phyloP scores from a whole-genome alignment of 2,113 vertebrate species.

The Capreolus pygargus region DNA sequence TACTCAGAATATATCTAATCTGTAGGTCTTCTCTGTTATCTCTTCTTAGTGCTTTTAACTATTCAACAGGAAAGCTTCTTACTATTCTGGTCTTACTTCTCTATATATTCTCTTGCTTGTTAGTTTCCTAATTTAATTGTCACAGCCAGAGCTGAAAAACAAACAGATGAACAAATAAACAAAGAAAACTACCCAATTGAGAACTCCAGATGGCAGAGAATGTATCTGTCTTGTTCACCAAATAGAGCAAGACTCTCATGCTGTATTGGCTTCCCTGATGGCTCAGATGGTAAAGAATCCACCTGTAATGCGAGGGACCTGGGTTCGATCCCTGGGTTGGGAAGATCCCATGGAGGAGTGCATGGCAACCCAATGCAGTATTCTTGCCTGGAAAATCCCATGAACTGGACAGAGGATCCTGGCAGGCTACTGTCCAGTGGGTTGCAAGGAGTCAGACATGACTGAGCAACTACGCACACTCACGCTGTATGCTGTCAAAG shows the following conservation, averaged over 20 bases:
- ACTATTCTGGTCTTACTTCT: background rate
- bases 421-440: background rate
- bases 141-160: background rate
- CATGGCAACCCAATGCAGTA: background rate
- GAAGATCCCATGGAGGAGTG: background rate
- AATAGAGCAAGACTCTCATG: background rate
- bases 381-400: background rate
- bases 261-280: background rate
- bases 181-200: background rate
- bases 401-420: background rate
- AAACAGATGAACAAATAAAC: background rate
- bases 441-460: background rate
- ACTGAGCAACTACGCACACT: background rate
- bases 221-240: background rate
- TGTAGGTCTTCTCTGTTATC: background rate
- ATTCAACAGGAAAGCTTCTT: background rate
- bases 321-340: background rate
- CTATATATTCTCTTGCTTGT: background rate
- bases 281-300: background rate
- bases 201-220: background rate
- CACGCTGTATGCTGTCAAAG: background rate
- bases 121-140: background rate
- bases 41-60: background rate
- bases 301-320: background rate
- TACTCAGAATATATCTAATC: background rate